Conservation (phyloP, 2,797 vertebrate species). For the Danio aesculapii region DNA sequence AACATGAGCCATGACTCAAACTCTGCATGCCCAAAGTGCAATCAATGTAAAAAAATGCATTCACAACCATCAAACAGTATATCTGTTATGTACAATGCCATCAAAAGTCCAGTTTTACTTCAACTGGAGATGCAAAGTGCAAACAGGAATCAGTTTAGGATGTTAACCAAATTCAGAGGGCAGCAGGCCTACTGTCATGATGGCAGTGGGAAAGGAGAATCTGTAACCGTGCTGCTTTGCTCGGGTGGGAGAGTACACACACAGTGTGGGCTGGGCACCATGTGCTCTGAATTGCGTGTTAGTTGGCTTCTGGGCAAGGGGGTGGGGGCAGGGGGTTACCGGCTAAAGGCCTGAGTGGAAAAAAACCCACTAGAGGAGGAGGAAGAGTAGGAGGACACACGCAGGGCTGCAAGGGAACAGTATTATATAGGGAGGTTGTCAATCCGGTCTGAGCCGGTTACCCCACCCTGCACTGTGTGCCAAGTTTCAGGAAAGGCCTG, state of each 20-base stretch:
- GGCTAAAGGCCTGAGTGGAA: constrained; percentile 65
- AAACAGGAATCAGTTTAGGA: constrained; percentile 16
- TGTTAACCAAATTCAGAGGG: constrained; percentile 24
- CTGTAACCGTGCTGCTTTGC: constrained; percentile 25
- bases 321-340: constrained; percentile 48
- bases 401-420: constrained; percentile 78
- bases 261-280: constrained; percentile 71
- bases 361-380: constrained; percentile 71
- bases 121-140: not conserved
- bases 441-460: constrained; percentile 89
- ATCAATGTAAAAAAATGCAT: no score
- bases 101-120: not conserved
- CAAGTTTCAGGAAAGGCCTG: constrained; percentile 86
- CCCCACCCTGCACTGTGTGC: constrained; percentile 87
- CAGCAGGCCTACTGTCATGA: constrained; percentile 31
- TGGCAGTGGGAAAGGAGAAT: constrained; percentile 44
- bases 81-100: no score
- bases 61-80: no score
- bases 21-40: no score
- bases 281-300: constrained; percentile 71
- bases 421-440: constrained; percentile 88
- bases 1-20: no score
- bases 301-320: constrained; percentile 71
- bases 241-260: constrained; percentile 71
- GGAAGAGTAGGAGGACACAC: constrained; percentile 68